Base-by-base conservation (phyloP, 1,140 invertebrate genomes). In the Drosophila pruinosa region DNA sequence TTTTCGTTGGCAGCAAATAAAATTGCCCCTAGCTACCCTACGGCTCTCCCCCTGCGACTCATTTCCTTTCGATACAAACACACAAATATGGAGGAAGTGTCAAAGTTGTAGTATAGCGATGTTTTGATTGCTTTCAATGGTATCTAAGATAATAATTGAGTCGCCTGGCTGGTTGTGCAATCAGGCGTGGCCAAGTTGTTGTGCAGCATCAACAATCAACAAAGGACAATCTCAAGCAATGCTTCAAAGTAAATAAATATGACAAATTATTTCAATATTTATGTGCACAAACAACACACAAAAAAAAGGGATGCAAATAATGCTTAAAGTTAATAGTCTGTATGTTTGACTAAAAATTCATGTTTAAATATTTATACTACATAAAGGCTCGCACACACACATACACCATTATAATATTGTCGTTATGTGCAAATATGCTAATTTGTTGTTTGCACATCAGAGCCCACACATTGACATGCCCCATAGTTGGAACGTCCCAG, bases 371-470 rank as follows among this genome's bases (percentile, higher is more conserved):
- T 81, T 81, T 71, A 81, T 81, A 41, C 69, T 77, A 82, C 69
- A 80, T 48, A 81, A 65, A 59, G 24, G 39, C 59, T 14, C 54
- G n/a, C 56, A 7, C 34, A 19, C 19, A 26, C 38, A 28, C 38
- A 48, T 28, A 48, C 12, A 53, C 24, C 75, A 79, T 68, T 68
- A 80, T 72, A 81, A 81, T 80, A 47, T 61, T 76, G 77, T 53
- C 53, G 78, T 77, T 81, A 77, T 81, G 78, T 80, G 78, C 78
- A 80, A 80, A 80, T 80, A 80, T 80, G 78, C 78, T 80, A 80
- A 80, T 80, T 80, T 80, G 78, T 52, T 80, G 69, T 80, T 80
- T 80, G 78, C 78, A 74, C 73, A 70, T 58, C 70, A 69, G 45
- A 58, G 6, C 62, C 41, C 68, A 65, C 17, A 41, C 52, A 45